Base-by-base conservation (phyloP, 2,888 invertebrate species). In the Rhingia rostrata region DNA sequence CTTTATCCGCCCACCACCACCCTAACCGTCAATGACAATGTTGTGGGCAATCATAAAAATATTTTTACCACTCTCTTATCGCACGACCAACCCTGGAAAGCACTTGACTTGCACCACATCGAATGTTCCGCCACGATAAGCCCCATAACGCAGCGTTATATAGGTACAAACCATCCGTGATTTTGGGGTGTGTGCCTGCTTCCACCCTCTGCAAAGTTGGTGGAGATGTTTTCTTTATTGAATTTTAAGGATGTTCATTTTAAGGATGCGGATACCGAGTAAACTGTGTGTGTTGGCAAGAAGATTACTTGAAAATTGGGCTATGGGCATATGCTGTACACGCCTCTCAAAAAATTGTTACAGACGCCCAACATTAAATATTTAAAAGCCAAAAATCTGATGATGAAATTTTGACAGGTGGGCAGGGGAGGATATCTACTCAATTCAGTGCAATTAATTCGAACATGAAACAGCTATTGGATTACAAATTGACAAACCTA, bases 11-110 rank as follows among this genome's bases (percentile, higher is more conserved):
- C 60, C 4, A 37, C 47, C 4, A 43, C 47, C 49, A 54, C 61
- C 54, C 37, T 9, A 54, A 53, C 30, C 35, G 12, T 6, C 58
- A 49, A 32, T 69, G 84, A 84, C 80, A 84, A 75, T 75, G 74
- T 84, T 84, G 84, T 70, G 84, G 75, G 84, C 47, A 80, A 79
- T 84, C 84, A 84, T 84, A 84, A 84, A 84, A 84, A 80, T 70
- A 84, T 80, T 78, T 84, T 84, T 75, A 84, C 79, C 83, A 83
- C 83, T 83, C 79, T 67, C 73, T 83, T 83, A 84, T 84, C 69
- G 70, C 60, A 45, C 82, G 47, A 75, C 70, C 67, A 74, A 53
- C 84, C 66, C 80, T n/a, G 53, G 66, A 70, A 80, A 60, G 79
- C 61, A 80, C 70, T 74, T 70, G 47, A 53, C 64, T 49, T 39